Percentiles rank a stretch among this genome's conserved stretches.
These are phyloP conservation scores for Aphodius granarius DNA, from an alignment of 2,888 invertebrate species.

Conservation along the genomic window DNA sequence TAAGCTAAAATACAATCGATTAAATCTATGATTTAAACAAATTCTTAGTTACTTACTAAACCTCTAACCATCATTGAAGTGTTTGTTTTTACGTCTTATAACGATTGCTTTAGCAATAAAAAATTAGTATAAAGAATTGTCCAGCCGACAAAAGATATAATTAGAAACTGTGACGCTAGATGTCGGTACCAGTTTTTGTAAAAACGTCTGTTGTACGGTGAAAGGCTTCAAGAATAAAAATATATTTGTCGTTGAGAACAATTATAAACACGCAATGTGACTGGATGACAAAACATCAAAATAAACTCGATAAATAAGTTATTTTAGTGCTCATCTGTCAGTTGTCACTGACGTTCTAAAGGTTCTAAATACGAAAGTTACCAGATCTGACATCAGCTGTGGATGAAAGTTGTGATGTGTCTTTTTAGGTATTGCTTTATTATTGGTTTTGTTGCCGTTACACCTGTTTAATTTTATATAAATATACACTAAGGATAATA, in stretches of 20 bases:
- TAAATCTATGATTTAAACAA: conserved; percentile 12
- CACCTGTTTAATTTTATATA: conserved; percentile 15
- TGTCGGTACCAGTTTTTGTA: conserved; percentile 7
- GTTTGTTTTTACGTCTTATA: conserved; percentile 19
- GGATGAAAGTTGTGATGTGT: conserved; percentile 22
- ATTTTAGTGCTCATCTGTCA: background rate
- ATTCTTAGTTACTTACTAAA: conserved; percentile 42
- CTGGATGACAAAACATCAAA: background rate
- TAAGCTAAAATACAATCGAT: conserved; percentile 59
- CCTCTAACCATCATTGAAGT: conserved; percentile 45
- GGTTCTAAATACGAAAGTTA: background rate
- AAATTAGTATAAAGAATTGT: background rate
- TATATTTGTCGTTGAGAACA: background rate
- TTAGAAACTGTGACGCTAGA: background rate
- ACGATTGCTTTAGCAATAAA: conserved; percentile 8
- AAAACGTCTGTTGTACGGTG: background rate
- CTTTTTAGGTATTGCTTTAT: conserved; percentile 12
- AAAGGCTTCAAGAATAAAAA: background rate
- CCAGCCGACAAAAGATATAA: background rate
- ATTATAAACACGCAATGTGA: background rate
- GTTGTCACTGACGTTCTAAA: background rate
- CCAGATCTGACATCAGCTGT: conserved; percentile 13
- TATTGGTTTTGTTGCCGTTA: conserved; percentile 2
- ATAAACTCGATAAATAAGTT: background rate
- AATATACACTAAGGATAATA: conserved; percentile 11